Evolutionary conservation across 1,140 invertebrate species (phyloP), one percentile per base, ranked within the genome.

Genomic region (Ganaspis sp.): DNA sequence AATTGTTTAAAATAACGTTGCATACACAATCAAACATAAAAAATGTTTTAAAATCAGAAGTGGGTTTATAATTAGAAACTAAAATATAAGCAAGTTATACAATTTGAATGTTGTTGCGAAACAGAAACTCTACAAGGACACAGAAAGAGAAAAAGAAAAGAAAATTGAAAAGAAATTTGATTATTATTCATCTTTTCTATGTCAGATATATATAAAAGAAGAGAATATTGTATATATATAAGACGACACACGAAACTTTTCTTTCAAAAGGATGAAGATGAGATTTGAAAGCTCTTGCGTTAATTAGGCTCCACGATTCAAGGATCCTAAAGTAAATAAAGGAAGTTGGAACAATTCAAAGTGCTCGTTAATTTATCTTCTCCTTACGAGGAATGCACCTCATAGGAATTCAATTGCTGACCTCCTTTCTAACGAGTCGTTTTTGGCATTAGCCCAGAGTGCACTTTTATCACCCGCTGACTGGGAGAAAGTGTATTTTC

Each of bases 401-500:
- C 69, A 70, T 38, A 53, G 29, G 17, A 45, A 75, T 70, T 49
- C 40, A 75, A 75, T 75, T 58, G 69, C 49, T 49, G 45, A 70
- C 69, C 69, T 75, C 74, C 17, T 70, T 72, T 42, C 53, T 37
- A 69, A 64, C 70, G 15, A 72, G 54, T 69, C 53, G 74, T 69
- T 72, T 70, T 64, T 84, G 82, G 82, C 78, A 1, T 19, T 26
- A 26, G 15, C 53, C 83, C 80, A 80, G 58, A 69, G 80, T 69
- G 78, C 54, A 73, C 72, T 72, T 74, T 38, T 70, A 74, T 53
- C 69, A 42, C 73, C 19, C 54, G 45, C 69, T 58, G 64, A 83
- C 77, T 76, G 75, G 71, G 76, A 76, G 82, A 81, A 83, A 83
- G 82, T 72, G 73, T 53, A 73, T 42, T 77, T 74, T 54, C 73